These are phyloP conservation scores for Excalfactoria chinensis DNA, from an alignment of 2,113 vertebrate species.

Conservation along the genomic window DNA sequence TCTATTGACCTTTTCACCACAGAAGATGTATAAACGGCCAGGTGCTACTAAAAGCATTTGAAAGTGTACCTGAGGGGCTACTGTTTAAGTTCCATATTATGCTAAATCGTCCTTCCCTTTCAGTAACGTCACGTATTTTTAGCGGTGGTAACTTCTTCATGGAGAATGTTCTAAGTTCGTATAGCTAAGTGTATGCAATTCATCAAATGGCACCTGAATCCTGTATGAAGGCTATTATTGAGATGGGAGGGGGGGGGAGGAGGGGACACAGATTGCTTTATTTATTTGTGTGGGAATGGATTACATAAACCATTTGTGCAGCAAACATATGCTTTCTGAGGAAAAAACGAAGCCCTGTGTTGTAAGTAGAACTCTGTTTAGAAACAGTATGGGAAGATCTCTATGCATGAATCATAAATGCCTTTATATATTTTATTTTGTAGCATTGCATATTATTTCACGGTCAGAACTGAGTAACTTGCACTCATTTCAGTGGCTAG, in stretches of 20 bases:
- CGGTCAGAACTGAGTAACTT: background rate
- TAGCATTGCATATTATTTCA: background rate
- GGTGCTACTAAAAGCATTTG: slow-evolving; percentile 67
- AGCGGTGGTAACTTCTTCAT: slow-evolving; percentile 13
- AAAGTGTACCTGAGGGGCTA: slow-evolving; percentile 18
- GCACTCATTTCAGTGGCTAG: background rate
- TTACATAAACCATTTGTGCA: slow-evolving; percentile 56
- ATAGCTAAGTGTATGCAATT: slow-evolving; percentile 17
- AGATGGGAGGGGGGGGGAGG: background rate
- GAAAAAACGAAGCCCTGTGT: background rate
- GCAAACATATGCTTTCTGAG: background rate
- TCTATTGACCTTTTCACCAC: slow-evolving; percentile 77
- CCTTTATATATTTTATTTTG: background rate
- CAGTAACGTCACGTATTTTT: slow-evolving; percentile 34
- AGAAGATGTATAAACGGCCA: slow-evolving; percentile 75
- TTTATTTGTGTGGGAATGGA: slow-evolving; percentile 37
- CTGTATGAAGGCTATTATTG: background rate
- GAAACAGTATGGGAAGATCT: background rate
- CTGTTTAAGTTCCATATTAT: slow-evolving; percentile 57
- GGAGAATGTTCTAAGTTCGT: background rate
- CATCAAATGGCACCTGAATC: slow-evolving; percentile 27
- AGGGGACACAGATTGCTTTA: slow-evolving; percentile 11
- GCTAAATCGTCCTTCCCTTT: background rate
- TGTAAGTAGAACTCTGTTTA: background rate
- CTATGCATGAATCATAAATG: background rate